A percentile compares a stretch with the other conserved stretches of the same genome.
Evolutionary conservation across 1,140 invertebrate species (phyloP).

Genomic region (Drosophila prosaltans): DNA sequence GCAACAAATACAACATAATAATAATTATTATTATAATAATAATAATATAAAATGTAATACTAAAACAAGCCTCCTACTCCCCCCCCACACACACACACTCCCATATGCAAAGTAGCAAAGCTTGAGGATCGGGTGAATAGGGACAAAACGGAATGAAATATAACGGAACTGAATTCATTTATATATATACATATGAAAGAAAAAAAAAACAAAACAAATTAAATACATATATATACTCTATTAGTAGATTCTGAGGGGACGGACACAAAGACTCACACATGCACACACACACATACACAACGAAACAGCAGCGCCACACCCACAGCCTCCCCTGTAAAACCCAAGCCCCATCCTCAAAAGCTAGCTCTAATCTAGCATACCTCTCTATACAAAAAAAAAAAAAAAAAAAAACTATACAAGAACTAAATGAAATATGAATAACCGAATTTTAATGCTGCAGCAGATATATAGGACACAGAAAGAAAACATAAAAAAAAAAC

Average conservation of each 20-base stretch:
- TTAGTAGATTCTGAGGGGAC: not conserved
- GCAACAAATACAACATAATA: conserved; percentile 8
- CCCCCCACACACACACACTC: not conserved
- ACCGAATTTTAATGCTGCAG: conserved; percentile 68
- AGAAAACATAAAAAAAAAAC: conserved; percentile 15
- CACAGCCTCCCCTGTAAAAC: not conserved
- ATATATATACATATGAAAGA: not conserved
- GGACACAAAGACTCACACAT: not conserved
- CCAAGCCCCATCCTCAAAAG: not conserved
- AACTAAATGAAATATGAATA: conserved; percentile 44
- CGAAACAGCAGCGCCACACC: not conserved
- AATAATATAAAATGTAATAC: not conserved
- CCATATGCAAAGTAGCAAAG: not conserved
- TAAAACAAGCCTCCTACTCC: not conserved
- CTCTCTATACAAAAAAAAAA: conserved; percentile 34
- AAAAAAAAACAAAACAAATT: too few relatives aligned
- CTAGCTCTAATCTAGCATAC: conserved; percentile 32
- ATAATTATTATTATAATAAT: conserved; percentile 3
- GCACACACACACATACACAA: conserved; percentile 16
- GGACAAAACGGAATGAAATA: not conserved
- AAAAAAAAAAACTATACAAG: conserved; percentile 42
- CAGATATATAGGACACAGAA: conserved; percentile 11
- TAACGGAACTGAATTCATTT: conserved; percentile 10
- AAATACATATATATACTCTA: not conserved
- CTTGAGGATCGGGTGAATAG: not conserved